Evolutionary conservation across 2,888 invertebrate species (phyloP).

Genomic region (Hololepta plana): DNA sequence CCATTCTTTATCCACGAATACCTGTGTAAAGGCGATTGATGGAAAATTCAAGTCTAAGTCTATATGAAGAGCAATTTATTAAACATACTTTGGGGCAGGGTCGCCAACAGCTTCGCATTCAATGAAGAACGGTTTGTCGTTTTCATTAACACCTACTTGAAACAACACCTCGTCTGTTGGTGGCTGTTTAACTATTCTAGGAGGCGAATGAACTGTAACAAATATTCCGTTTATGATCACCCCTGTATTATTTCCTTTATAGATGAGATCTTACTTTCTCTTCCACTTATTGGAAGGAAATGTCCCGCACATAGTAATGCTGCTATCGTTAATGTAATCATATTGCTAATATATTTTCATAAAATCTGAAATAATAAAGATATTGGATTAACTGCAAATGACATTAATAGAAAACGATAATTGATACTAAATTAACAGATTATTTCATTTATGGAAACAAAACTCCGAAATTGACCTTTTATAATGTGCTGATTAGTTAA

Average conservation of each 20-base stretch:
- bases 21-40: constrained; percentile 30
- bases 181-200: constrained; percentile 82
- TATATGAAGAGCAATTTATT: no score
- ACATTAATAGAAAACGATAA: no score
- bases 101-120: constrained; percentile 94
- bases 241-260: constrained; percentile 1
- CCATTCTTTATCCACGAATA: constrained; percentile 94
- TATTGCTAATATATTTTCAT: no score
- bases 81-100: constrained; percentile 77
- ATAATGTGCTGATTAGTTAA: no score
- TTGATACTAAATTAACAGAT: no score
- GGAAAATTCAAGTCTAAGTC: no score
- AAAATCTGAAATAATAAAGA: no score
- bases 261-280: constrained; percentile 11
- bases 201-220: constrained; percentile 66
- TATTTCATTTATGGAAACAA: no score
- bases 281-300: constrained; percentile 8
- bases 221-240: constrained; percentile 1
- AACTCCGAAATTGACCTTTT: no score
- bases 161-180: constrained; percentile 80
- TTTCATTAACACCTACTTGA: constrained; percentile 76
- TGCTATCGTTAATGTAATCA: no score
- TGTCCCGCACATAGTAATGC: no score
- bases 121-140: constrained; percentile 85
- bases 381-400: no score